Evolutionary conservation across 2,888 invertebrate genomes (phyloP), one percentile per base, ranked within the genome.

Genomic region (Brenthis daphne): DNA sequence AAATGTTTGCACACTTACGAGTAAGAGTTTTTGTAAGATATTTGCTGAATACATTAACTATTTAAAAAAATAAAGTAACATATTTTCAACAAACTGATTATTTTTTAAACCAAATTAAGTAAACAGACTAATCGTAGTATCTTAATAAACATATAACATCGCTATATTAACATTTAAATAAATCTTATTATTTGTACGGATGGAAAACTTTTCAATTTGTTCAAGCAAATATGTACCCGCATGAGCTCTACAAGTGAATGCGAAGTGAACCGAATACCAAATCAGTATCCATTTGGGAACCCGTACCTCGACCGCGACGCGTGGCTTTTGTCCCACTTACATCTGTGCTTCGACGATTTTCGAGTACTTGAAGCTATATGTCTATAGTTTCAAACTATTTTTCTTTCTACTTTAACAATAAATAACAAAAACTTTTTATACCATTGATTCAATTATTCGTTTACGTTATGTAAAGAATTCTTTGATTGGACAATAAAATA

Each of bases 261-360:
- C 20, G 43, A 14, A 54, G 53, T 43, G 53, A 43, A 63, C 37
- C 37, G 53, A 20, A 43, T 53, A 37, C 61, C 16, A 63, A 63
- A 63, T 53, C 61, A 37, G 20, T 48, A 57, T 58, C 60, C 29
- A 33, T 60, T 50, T 60, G 53, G 51, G 53, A 63, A 14, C 43
- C 43, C 13, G 24, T 48, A 20, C 12, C 13, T 29, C 20, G 37
- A 63, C 63, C 53, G 14, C 63, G 53, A 54, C 11, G 63, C 63
- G 63, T 63, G 63, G 37, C 63, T 63, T 63, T 54, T 54, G 53
- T 37, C 24, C 63, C 53, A 54, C 37, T 63, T 24, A 63, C 6
- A 16, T 53, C 20, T 37, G 3, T 14, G 37, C 53, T 51, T 11
- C 8, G 20, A 53, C 53, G 2, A 63, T 14, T 6, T 63, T 53